A percentile compares a stretch with the other conserved stretches of the same genome.
phyloP scores from a whole-genome alignment of 2,888 invertebrate species.

The Drosophila diplacantha region DNA sequence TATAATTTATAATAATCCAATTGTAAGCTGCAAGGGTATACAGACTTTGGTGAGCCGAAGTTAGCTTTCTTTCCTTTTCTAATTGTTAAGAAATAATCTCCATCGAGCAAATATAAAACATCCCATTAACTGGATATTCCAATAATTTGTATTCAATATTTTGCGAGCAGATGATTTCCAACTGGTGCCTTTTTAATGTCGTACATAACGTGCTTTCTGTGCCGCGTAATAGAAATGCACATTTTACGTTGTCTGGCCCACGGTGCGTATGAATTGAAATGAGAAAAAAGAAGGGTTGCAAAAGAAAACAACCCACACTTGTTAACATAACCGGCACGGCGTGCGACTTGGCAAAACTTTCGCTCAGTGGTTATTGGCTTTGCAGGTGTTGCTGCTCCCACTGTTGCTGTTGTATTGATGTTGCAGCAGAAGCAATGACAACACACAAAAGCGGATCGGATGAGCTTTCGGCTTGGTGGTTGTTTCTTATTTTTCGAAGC shows the following conservation, averaged over 20 bases:
- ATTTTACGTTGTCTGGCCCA: conserved; percentile 18
- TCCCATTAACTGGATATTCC: too few species aligned
- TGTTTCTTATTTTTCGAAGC: conserved; percentile 47
- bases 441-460: neutral
- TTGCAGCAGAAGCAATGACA: conserved; percentile 5
- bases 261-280: conserved; percentile 21
- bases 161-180: neutral
- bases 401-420: neutral
- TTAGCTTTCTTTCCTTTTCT: too few species aligned
- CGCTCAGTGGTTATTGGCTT: conserved; percentile 23
- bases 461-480: conserved; percentile 11
- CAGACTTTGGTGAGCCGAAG: too few species aligned
- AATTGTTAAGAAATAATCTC: too few species aligned
- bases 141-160: neutral
- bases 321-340: conserved; percentile 44
- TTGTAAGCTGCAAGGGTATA: too few species aligned
- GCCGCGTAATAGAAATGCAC: neutral
- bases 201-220: neutral
- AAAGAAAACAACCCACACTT: conserved; percentile 30
- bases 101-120: too few species aligned
- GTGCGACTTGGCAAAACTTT: conserved; percentile 34
- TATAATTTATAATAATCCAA: too few species aligned
- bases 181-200: neutral
- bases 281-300: neutral
- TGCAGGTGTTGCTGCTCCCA: conserved; percentile 1